phyloP scores from a whole-genome alignment of 2,888 invertebrate genomes.

The Nemotelus pantherinus region DNA sequence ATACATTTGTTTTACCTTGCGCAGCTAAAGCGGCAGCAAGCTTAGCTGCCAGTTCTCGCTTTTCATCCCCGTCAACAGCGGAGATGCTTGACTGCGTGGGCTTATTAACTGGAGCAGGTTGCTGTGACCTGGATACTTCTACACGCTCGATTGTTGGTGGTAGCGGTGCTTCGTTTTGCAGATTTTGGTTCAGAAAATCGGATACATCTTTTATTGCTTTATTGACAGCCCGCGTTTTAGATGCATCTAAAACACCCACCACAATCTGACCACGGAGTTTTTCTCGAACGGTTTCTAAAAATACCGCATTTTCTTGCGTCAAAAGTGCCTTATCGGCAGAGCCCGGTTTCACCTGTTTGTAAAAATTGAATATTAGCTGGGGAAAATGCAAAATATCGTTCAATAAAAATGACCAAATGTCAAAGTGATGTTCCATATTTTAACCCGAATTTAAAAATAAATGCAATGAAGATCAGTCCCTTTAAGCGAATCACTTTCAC shows the following conservation, averaged over 20 bases:
- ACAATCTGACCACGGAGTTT: constrained; percentile 70
- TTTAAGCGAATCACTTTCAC: no score
- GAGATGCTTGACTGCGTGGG: not conserved
- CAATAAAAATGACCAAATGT: not conserved
- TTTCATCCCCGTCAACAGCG: constrained; percentile 61
- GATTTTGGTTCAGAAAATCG: constrained; percentile 70
- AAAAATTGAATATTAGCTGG: not conserved
- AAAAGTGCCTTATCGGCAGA: constrained; percentile 76
- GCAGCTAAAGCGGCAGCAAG: constrained; percentile 79
- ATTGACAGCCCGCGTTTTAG: constrained; percentile 74
- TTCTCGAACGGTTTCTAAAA: constrained; percentile 61
- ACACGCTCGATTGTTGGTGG: not conserved
- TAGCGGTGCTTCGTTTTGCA: not conserved
- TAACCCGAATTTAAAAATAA: no score
- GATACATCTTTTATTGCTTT: constrained; percentile 78
- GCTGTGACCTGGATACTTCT: constrained; percentile 50
- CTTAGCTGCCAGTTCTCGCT: constrained; percentile 73
- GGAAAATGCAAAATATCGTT: not conserved
- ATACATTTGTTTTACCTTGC: constrained; percentile 84
- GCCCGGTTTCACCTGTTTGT: constrained; percentile 66
- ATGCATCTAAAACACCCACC: constrained; percentile 70
- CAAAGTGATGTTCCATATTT: no score
- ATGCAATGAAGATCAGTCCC: no score
- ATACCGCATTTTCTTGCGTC: constrained; percentile 73
- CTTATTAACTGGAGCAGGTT: constrained; percentile 20